Base-by-base conservation (phyloP, 1,140 invertebrate genomes). In the Carcinoscorpius rotundicauda region DNA sequence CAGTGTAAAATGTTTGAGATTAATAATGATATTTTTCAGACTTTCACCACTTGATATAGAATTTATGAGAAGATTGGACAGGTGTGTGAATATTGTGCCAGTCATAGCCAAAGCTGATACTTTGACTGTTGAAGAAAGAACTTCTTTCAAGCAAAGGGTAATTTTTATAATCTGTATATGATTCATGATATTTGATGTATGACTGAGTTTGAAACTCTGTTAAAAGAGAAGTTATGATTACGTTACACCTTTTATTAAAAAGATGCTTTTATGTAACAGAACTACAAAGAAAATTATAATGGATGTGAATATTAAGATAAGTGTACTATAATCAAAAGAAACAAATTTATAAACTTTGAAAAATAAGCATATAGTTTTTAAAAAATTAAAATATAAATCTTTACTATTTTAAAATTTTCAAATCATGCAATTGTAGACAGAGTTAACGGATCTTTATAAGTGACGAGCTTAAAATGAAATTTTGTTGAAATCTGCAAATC, bases 101-200 rank as follows among this genome's bases (percentile, higher is more conserved):
- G 76, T 83, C 49, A 82, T 83, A 63, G 82, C 82, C 53, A 83
- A 83, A 71, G 76, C 82, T 52, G 82, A 83, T 67, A 83, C 82
- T 51, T 78, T 82, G 51, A 81, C 81, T 48, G 58, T 70, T 8
- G 69, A 70, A 61, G 74, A 81, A 75, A 77, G 69, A 62, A 70
- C 64, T 61, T 75, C 62, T 29, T 75, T 81, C 66, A 82, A 81
- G 69, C 68, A 74, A 61, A 75, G 73, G 71, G 78, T 80, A 71
- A 69, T 64, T 52, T 51, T 58, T 58, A 11, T 11, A n/a, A 29
- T 29, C 29, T 29, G 2, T 29, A 29, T 29, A 29, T 29, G 29
- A 29, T 29, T 29, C 29, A 2, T 29, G 29, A 29, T 29, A 29
- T 29, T 29, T 29, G 29, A 29, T 29, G 50, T 6, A 52, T 63